Base-by-base conservation (phyloP, 2,888 invertebrate species). In the Hydriomena furcata region DNA sequence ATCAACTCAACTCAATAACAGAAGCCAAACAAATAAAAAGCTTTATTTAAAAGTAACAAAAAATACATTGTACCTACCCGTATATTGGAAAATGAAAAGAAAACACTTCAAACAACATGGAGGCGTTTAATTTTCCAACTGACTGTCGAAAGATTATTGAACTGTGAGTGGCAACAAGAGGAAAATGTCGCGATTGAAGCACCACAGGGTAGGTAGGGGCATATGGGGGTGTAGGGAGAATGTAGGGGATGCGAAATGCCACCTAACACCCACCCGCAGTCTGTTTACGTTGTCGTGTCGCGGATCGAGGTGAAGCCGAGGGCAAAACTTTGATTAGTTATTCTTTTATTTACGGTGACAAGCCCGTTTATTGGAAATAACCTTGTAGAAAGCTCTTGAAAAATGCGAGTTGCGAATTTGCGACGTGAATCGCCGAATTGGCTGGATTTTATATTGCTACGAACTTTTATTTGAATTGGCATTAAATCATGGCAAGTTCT, bases 111-210 rank as follows among this genome's bases (percentile, higher is more conserved):
- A 62, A 55, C 59, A 66, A 59, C 42, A 63, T 52, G 66, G 68
- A 61, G 58, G 59, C 65, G 63, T 72, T 76, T 73, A 74, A 77
- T 80, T 77, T 73, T 63, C 54, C 65, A 76, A 76, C 62, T 57
- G 72, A 65, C 65, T 68, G 68, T 71, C 69, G 61, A 74, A 74
- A 75, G 76, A 80, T 78, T 81, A 82, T 79, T 81, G 79, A 82
- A 81, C 77, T 78, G 76, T 62, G 62, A 76, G 73, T 68, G 70
- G 71, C 62, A 71, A 70, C 63, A 75, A 81, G 76, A 77, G 75
- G 81, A 82, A 84, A 86, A 84, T 82, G 82, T 83, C 80, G 80
- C 81, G 77, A 82, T 82, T 79, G 74, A 80, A 73, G 73, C 68
- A 68, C 63, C 58, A 47, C 54, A 55, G 50, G 55, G 65, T 47